Conservation (phyloP, 1,140 invertebrate genomes). For the Palaemon carinicauda region DNA sequence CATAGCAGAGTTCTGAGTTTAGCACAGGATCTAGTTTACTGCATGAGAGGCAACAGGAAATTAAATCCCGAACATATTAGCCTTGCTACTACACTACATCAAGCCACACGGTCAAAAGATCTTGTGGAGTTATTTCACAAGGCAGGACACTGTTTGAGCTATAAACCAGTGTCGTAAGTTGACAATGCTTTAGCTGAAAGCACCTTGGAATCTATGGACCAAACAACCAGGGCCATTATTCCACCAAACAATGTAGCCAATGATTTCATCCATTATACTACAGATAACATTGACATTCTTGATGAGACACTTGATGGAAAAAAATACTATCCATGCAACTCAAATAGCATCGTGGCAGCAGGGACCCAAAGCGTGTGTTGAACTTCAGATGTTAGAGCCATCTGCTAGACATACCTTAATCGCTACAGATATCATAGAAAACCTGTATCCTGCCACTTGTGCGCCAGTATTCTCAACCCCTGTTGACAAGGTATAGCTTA, state of each 20-base stretch:
- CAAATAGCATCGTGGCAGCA: constrained; percentile 22
- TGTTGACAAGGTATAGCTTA: background rate
- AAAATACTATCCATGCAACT: constrained; percentile 10
- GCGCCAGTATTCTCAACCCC: background rate
- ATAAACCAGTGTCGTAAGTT: background rate
- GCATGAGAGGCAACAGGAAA: too few relatives aligned
- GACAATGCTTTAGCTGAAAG: background rate
- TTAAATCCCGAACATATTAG: too few relatives aligned
- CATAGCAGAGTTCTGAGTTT: too few relatives aligned
- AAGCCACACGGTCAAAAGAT: too few relatives aligned
- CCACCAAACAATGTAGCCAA: background rate
- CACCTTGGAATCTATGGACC: background rate
- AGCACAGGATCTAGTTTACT: too few relatives aligned
- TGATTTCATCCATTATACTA: background rate
- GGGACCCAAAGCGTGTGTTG: background rate
- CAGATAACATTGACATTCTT: constrained; percentile 17
- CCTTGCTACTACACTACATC: too few relatives aligned
- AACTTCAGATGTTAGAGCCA: background rate
- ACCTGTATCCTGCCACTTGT: background rate
- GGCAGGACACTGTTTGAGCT: background rate
- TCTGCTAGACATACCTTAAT: background rate
- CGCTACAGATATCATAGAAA: background rate
- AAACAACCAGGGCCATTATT: background rate
- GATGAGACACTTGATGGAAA: background rate
- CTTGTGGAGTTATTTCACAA: too few relatives aligned